Base-by-base conservation (phyloP, 2,113 vertebrate species). In the Alosa alosa region DNA sequence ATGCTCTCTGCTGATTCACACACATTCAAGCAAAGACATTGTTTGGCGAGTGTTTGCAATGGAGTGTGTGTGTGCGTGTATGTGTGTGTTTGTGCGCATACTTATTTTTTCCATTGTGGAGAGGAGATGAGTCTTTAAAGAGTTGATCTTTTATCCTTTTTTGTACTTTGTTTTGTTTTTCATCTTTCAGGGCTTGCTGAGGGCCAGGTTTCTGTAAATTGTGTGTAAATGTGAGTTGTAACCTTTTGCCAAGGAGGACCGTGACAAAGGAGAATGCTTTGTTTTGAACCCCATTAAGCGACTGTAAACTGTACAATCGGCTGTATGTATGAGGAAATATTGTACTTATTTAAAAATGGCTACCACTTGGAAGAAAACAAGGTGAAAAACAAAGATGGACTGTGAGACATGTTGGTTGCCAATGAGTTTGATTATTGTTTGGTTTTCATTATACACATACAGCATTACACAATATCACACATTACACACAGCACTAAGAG, bases 261-360 rank as follows among this genome's bases (percentile, higher is more conserved):
- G 94, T 96, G 82, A 85, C 52, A 86, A 94, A 95, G 72, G 88
- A 84, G 94, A 96, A 96, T 96, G 96, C 95, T 92, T 78, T 78
- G 25, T 95, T 95, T 81, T 93, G 91, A 94, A 94, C 92, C 92
- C 90, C 93, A 95, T 96, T 95, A 94, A 95, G 84, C 10, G 94
- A 97, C 94, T 94, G 92, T 96, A 95, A 95, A 95, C 95, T 96
- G 96, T 96, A 96, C 95, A 96, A 96, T 96, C 95, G 94, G 92
- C 93, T 96, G 96, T 97, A 96, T 96, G 96, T 96, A 96, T 94
- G 95, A 95, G 95, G 94, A 93, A 93, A 97, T 90, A 95, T 84
- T 89, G 90, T 89, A 96, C 96, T 95, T 96, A 97, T 97, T 97
- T 97, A 97, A 97, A 96, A 96, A 96, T 96, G 94, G 95, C 95